Evolutionary conservation across 2,888 invertebrate genomes (phyloP).

Genomic region (Xanthostigma xanthostigma): DNA sequence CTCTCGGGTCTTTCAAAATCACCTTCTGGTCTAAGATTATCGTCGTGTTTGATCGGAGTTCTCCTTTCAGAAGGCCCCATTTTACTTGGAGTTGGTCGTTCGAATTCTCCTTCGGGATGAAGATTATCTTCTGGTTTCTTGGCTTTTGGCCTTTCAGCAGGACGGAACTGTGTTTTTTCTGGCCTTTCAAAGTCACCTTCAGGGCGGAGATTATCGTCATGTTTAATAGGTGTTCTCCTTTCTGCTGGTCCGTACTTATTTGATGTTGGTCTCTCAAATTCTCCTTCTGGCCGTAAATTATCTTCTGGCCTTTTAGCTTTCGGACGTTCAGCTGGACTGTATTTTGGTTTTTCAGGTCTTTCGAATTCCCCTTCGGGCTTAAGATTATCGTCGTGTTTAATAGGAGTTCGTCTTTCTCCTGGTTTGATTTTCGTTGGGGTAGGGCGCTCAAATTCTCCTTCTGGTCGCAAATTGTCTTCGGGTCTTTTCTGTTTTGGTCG

Average conservation of each 20-base stretch:
- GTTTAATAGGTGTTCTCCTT: slow-evolving; percentile 23
- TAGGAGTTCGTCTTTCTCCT: slow-evolving; percentile 22
- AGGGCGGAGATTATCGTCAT: slow-evolving; percentile 32
- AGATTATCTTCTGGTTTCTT: slow-evolving; percentile 36
- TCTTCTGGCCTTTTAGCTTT: slow-evolving; percentile 28
- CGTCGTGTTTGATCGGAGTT: slow-evolving; percentile 21
- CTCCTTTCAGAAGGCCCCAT: slow-evolving; percentile 21
- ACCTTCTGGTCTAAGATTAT: slow-evolving; percentile 29
- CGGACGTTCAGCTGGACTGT: slow-evolving; percentile 30
- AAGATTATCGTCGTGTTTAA: slow-evolving; percentile 26
- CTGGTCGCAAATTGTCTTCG: slow-evolving; percentile 39
- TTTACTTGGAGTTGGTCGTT: slow-evolving; percentile 20
- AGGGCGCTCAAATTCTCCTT: slow-evolving; percentile 32
- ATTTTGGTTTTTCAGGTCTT: slow-evolving; percentile 26
- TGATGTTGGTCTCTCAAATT: slow-evolving; percentile 29
- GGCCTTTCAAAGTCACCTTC: slow-evolving; percentile 23
- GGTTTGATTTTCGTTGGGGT: slow-evolving; percentile 18
- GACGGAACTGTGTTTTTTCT: slow-evolving; percentile 17
- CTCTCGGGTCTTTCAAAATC: slow-evolving; percentile 25
- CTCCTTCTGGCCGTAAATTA: slow-evolving; percentile 34
- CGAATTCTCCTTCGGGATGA: slow-evolving; percentile 28
- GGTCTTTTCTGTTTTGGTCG: slow-evolving; percentile 24
- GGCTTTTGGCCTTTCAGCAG: slow-evolving; percentile 24
- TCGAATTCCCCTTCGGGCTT: slow-evolving; percentile 31
- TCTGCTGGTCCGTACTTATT: slow-evolving; percentile 20